phyloP scores from a whole-genome alignment of 2,113 vertebrate species.

The Bos taurus region ARS-UCD2.0 NC_037328.1:148227501-148228000 shows the following conservation, averaged over 20 bases:
- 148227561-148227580: no score
- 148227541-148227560: not conserved
- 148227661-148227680: not conserved
- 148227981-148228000: not conserved
- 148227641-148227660: not conserved
- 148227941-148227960: not conserved
- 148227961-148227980: no score
- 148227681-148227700: not conserved
- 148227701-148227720: not conserved
- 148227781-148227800: not conserved
- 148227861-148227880: not conserved
- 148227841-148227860: not conserved
- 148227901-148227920: not conserved
- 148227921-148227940: not conserved
- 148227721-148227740: not conserved
- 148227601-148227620: not conserved
- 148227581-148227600: not conserved
- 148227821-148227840: accelerated
- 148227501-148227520: not conserved
- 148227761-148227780: not conserved
- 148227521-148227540: not conserved
- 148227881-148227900: not conserved
- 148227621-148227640: not conserved
- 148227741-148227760: not conserved
- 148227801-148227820: not conserved